Percentiles rank a stretch among this genome's conserved stretches.
These are phyloP conservation scores for Acleris cristana DNA, from an alignment of 2,888 invertebrate genomes.

Conservation along the genomic window DNA sequence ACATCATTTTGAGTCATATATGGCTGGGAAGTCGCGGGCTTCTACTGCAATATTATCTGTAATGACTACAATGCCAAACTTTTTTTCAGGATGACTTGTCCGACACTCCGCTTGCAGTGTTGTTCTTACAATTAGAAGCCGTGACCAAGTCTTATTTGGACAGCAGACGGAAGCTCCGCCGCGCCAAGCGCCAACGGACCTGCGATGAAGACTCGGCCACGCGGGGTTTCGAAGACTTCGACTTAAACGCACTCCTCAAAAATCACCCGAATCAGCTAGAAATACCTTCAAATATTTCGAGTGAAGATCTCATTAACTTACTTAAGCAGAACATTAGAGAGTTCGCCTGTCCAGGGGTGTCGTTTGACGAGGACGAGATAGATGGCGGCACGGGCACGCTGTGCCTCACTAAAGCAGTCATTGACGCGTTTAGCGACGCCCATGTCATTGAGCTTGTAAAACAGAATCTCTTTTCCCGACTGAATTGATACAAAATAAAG, in stretches of 20 bases:
- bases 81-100: conserved; percentile 72
- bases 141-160: conserved; percentile 68
- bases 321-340: conserved; percentile 64
- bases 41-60: too few relatives aligned
- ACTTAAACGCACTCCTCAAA: conserved; percentile 60
- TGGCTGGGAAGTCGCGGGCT: not conserved
- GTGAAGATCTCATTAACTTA: conserved; percentile 60
- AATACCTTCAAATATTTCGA: conserved; percentile 52
- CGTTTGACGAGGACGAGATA: conserved; percentile 62
- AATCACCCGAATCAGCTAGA: conserved; percentile 62
- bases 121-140: conserved; percentile 74
- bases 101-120: conserved; percentile 73
- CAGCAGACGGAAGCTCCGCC: conserved; percentile 64
- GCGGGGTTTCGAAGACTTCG: conserved; percentile 49
- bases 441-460: conserved; percentile 83
- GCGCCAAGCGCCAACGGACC: conserved; percentile 70
- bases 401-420: conserved; percentile 76
- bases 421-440: conserved; percentile 87
- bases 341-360: conserved; percentile 52
- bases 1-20: conserved; percentile 9
- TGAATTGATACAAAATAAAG: conserved; percentile 47
- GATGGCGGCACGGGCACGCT: conserved; percentile 64
- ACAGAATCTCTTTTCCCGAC: conserved; percentile 71
- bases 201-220: conserved; percentile 54
- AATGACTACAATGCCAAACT: not conserved